Conservation (phyloP, 2,797 vertebrate species). For the Tokudaia muenninki region DNA sequence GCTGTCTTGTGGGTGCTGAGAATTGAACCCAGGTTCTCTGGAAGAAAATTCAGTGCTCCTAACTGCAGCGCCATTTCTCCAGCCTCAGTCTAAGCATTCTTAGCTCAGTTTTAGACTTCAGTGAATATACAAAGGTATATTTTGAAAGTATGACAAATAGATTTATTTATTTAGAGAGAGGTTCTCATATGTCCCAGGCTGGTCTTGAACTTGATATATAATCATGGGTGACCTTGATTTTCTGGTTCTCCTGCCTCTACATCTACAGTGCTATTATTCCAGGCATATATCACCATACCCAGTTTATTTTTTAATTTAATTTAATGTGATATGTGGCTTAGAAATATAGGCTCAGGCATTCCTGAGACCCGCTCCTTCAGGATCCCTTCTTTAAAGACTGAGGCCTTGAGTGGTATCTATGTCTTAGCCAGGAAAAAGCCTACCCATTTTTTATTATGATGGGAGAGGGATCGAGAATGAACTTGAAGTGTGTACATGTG, state of each 20-base stretch:
- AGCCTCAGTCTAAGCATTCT: neutral
- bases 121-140: neutral
- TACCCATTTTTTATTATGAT: neutral
- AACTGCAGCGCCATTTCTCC: neutral
- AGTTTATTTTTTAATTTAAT: neutral
- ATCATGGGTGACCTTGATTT: neutral
- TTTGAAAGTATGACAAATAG: neutral
- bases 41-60: neutral
- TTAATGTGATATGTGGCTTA: neutral
- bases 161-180: neutral
- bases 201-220: neutral
- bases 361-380: neutral
- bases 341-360: neutral
- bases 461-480: neutral
- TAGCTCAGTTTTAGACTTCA: constrained; percentile 7
- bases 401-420: neutral
- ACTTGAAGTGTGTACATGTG: neutral
- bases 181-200: neutral
- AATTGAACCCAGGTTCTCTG: neutral
- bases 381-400: constrained; percentile 8
- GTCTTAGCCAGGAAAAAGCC: constrained; percentile 25
- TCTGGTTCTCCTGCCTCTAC: neutral
- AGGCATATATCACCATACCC: neutral
- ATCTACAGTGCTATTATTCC: neutral
- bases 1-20: neutral